Percentiles rank a stretch among this genome's conserved stretches.
Conservation (phyloP, 1,140 invertebrate genomes). For the Lordiphosa stackelbergi region DNA sequence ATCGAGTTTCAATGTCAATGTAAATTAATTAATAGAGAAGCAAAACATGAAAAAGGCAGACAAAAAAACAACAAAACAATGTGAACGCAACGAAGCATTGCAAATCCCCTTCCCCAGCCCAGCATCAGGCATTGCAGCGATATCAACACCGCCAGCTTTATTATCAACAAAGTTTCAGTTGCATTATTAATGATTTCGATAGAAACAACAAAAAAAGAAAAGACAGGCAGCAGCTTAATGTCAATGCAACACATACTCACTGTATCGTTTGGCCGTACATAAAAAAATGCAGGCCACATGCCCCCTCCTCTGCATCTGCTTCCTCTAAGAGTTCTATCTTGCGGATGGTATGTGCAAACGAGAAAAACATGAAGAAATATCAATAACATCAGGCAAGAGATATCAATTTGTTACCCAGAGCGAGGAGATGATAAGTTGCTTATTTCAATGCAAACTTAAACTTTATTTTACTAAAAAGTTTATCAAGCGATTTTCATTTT, state of each 20-base stretch:
- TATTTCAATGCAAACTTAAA: too few species aligned
- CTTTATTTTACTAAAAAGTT: too few species aligned
- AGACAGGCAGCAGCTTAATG: constrained; percentile 2
- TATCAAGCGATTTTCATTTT: too few species aligned
- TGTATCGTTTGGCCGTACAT: constrained; percentile 16
- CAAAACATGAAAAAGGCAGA: constrained; percentile 41
- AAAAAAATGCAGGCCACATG: constrained; percentile 12
- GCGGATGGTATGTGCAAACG: constrained; percentile 39
- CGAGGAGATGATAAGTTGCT: background rate
- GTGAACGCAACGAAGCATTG: constrained; percentile 60
- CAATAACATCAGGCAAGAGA: constrained; percentile 39
- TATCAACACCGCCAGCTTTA: constrained; percentile 17
- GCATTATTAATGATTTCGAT: constrained; percentile 66
- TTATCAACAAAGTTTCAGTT: constrained; percentile 34
- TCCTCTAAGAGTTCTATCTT: background rate
- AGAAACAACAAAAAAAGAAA: constrained; percentile 29
- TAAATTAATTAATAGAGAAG: constrained; percentile 67
- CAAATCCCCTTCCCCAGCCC: constrained; percentile 28
- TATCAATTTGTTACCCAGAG: constrained; percentile 54
- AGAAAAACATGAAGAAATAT: constrained; percentile 29
- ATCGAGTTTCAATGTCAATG: constrained; percentile 68
- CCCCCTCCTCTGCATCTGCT: constrained; percentile 11
- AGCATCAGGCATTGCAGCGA: constrained; percentile 20
- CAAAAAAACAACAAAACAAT: constrained; percentile 22
- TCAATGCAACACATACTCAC: constrained; percentile 9